Evolutionary conservation across 1,140 invertebrate species (phyloP), one percentile per base, ranked within the genome.

Genomic region (Yoshiicerus persimilis): DNA sequence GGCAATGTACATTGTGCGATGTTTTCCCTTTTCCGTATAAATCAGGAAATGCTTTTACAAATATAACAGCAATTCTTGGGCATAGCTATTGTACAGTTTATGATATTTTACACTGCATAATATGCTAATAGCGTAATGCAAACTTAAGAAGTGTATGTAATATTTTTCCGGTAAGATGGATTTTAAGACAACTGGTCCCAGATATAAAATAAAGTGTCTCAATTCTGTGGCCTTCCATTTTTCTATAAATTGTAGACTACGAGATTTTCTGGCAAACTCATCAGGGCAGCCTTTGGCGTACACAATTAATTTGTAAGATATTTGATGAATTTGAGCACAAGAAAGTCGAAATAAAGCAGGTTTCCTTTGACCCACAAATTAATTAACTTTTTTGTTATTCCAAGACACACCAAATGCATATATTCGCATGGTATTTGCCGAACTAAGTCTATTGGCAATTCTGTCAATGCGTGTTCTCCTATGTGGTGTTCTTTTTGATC

Each of bases 161-260:
- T 90, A 27, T n/a, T 92, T 87, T 30, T 90, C 39, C 25, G 87
- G 23, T 23, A 93, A 30, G 86, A 91, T 89, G 34, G 89, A 83
- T 87, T 90, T 91, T 27, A 93, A 90, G 41, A 92, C 91, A 20
- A 93, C 87, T 80, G 92, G 91, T 8, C 93, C 93, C n/a, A 91
- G 92, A 90, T 94, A 94, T 2, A 93, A 87, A 25, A 94, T 87
- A 91, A 93, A 93, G 83, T 92, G 90, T 36, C 93, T 87, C 89
- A 93, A 93, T 89, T 94, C 93, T 77, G 93, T 93, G 6, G 92
- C 93, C 90, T 94, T 94, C 93, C 93, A 94, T n/a, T 91, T 62
- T 8, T 91, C 89, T 75, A 92, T 38, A 47, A 93, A 91, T n/a
- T 84, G 38, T 1, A 93, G 87, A 34, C 87, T 62, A 87, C 92